Conservation (phyloP, 2,888 invertebrate genomes). For the Euproctis similis region DNA sequence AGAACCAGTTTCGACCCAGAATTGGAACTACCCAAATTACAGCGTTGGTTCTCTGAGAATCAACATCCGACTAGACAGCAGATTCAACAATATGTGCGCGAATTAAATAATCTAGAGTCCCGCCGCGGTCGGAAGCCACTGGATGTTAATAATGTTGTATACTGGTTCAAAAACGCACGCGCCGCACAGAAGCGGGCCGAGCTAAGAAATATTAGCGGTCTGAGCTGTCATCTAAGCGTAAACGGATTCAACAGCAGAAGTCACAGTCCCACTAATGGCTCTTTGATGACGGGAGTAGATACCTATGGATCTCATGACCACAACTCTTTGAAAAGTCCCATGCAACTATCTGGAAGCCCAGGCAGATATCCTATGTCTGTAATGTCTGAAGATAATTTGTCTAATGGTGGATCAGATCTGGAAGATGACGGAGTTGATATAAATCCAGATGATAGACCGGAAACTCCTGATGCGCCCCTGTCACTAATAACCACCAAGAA, state of each 20-base stretch:
- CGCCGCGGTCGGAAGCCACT: slow-evolving; percentile 93
- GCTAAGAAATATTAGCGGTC: slow-evolving; percentile 78
- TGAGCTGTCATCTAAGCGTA: slow-evolving; percentile 75
- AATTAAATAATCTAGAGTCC: slow-evolving; percentile 93
- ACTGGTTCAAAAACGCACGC: slow-evolving; percentile 98
- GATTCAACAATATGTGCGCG: slow-evolving; percentile 96
- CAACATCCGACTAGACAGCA: slow-evolving; percentile 98
- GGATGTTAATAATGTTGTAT: slow-evolving; percentile 96
- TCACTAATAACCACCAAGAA: slow-evolving; percentile 81
- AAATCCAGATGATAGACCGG: slow-evolving; percentile 73
- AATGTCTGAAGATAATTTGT: slow-evolving; percentile 80
- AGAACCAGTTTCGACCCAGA: slow-evolving; percentile 98
- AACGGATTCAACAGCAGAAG: slow-evolving; percentile 80
- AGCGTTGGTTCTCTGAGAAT: slow-evolving; percentile 97
- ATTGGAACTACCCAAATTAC: slow-evolving; percentile 95
- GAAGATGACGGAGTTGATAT: slow-evolving; percentile 79
- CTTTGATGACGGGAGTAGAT: slow-evolving; percentile 77
- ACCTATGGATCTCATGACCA: slow-evolving; percentile 77
- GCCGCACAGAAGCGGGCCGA: slow-evolving; percentile 96
- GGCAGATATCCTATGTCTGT: slow-evolving; percentile 78
- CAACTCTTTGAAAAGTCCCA: slow-evolving; percentile 78
- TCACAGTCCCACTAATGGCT: slow-evolving; percentile 79
- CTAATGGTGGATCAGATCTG: slow-evolving; percentile 79
- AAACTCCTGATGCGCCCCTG: slow-evolving; percentile 80
- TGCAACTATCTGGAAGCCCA: slow-evolving; percentile 72